Base-by-base conservation (phyloP, 30 jellyfish, hydroid and myxozoan species). In the Aurelia sp. region DNA sequence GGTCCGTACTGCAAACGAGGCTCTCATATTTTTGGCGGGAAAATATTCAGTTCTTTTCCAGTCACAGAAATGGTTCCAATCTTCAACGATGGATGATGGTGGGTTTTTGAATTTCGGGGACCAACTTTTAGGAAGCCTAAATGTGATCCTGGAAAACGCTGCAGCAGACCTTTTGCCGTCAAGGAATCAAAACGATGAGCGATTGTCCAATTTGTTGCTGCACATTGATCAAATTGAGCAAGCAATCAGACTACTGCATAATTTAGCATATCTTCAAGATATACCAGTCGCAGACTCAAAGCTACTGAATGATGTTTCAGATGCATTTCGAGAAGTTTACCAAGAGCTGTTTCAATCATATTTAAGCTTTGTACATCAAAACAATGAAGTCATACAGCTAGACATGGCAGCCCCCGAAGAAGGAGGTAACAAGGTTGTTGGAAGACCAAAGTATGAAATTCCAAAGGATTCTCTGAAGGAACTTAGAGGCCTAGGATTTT, bases 81-180 rank as follows among this genome's bases (percentile, higher is more conserved):
- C 11, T 15, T 67, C n/a, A 15, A 9, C 48, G 1, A 80, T 80
- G 82, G 82, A 51, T 65, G 69, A 66, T 57, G 91, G 77, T 35
- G n/a, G n/a, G n/a, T 11, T n/a, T 66, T 13, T 80, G 22, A 65
- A 66, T 80, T 80, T 80, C 51, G 82, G 91, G 51, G 75, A 80
- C 67, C 70, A 80, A 80, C 83, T 80, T 44, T 30, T 67, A 80
- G 91, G 74, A 63, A 64, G 74, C 82, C 91, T 40, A 63, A 65
- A 51, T 68, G 59, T 64, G 62, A 78, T 78, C 17, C 89, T 38
- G 62, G 47, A 60, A 61, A 60, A 51, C 80, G 38, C 79, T 78
- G 80, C 89, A 63, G 89, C 80, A 78, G 80, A 78, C 89, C 80
- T 31, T 78, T 60, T 47, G 89, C 89, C 71, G 59, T 18, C 77